phyloP scores from a whole-genome alignment of 1,140 invertebrate species.

The Megalonaias nervosa region DNA sequence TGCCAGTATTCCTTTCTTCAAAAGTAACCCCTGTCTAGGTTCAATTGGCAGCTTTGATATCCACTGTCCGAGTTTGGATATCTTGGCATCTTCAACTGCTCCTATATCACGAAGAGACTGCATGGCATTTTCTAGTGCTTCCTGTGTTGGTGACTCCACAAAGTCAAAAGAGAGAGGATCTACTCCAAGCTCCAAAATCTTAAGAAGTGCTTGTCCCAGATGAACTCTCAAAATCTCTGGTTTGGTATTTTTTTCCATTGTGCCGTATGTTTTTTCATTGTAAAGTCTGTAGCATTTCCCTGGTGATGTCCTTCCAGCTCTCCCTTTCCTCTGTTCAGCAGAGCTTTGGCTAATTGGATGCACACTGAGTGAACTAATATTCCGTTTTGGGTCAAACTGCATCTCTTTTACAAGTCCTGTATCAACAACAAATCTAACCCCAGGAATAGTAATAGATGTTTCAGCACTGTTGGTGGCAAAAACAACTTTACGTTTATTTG shows the following conservation, averaged over 20 bases:
- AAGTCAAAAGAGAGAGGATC: conserved; percentile 60
- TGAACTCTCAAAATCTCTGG: conserved; percentile 65
- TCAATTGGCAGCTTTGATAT: conserved; percentile 63
- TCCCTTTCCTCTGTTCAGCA: conserved; percentile 66
- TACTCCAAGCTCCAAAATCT: conserved; percentile 56
- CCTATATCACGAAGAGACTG: conserved; percentile 47
- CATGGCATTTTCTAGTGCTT: conserved; percentile 51
- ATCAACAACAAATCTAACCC: conserved; percentile 68
- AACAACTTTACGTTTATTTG: conserved; percentile 61
- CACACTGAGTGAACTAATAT: conserved; percentile 52
- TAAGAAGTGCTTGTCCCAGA: conserved; percentile 58
- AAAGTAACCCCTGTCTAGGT: conserved; percentile 51
- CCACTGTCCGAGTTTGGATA: conserved; percentile 61
- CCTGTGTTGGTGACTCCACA: conserved; percentile 52
- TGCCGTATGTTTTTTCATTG: conserved; percentile 48
- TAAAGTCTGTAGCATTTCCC: conserved; percentile 66
- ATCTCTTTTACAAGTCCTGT: conserved; percentile 65
- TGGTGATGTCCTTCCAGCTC: conserved; percentile 60
- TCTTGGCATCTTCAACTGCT: conserved; percentile 51
- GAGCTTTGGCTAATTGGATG: conserved; percentile 56
- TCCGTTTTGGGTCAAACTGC: conserved; percentile 59
- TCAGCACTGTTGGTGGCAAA: conserved; percentile 70
- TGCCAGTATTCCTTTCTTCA: conserved; percentile 44
- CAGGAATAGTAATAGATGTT: conserved; percentile 69
- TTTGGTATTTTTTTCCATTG: conserved; percentile 44